A percentile compares a stretch with the other conserved stretches of the same genome.
Conservation (phyloP, 2,888 invertebrate species). For the Aplocera efformata region DNA sequence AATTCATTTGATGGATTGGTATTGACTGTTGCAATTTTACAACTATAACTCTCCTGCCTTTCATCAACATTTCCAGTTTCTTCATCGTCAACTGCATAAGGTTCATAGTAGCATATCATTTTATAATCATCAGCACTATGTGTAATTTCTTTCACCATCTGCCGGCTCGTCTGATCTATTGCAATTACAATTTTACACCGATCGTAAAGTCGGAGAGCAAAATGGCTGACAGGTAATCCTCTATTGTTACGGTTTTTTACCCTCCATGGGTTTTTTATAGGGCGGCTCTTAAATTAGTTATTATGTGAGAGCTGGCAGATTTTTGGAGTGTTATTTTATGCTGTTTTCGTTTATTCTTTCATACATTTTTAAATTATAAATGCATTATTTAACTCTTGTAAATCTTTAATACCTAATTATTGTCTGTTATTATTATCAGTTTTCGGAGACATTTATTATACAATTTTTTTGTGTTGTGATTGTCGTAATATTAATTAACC, state of each 20-base stretch:
- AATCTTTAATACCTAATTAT: too few species aligned
- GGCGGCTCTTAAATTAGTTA: constrained; percentile 28
- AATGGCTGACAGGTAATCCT: constrained; percentile 62
- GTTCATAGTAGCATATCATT: constrained; percentile 10
- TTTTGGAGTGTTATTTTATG: constrained; percentile 9
- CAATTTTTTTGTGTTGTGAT: too few species aligned
- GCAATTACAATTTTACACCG: constrained; percentile 73
- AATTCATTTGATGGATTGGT: constrained; percentile 7
- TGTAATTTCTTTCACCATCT: constrained; percentile 42
- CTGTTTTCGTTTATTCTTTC: not conserved
- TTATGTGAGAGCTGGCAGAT: constrained; percentile 20
- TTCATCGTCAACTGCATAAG: constrained; percentile 11
- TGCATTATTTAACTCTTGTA: too few species aligned
- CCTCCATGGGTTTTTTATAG: constrained; percentile 38
- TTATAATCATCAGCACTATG: constrained; percentile 23
- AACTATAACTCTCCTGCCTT: constrained; percentile 6
- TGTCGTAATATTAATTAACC: too few species aligned
- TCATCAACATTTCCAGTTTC: constrained; percentile 7
- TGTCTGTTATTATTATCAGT: too few species aligned
- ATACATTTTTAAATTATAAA: too few species aligned
- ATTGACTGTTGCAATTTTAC: constrained; percentile 25
- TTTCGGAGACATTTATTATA: too few species aligned
- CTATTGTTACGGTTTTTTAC: constrained; percentile 62
- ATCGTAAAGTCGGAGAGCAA: constrained; percentile 64
- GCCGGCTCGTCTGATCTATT: constrained; percentile 68